These are phyloP conservation scores for Apamea crenata DNA, from an alignment of 2,888 invertebrate species.

Conservation along the genomic window DNA sequence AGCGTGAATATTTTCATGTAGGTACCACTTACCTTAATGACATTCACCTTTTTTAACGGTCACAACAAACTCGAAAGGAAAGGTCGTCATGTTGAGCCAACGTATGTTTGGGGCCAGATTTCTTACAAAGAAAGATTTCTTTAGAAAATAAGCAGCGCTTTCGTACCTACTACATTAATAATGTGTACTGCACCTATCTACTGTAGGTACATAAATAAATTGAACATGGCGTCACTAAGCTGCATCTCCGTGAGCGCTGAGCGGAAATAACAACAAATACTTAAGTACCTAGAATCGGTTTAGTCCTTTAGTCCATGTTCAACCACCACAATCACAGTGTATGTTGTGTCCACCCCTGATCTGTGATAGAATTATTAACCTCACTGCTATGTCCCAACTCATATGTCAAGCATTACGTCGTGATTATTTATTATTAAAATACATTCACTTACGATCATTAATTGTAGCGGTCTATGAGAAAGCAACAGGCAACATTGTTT, in stretches of 20 bases:
- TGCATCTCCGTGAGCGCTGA: background rate
- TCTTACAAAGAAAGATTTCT: background rate
- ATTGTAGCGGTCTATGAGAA: conserved; percentile 4
- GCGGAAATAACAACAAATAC: background rate
- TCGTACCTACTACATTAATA: background rate
- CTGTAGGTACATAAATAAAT: background rate
- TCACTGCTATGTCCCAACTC: background rate
- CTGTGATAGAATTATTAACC: background rate
- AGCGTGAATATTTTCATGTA: conserved; percentile 41
- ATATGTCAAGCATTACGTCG: background rate
- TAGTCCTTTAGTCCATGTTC: no score
- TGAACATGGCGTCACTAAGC: background rate
- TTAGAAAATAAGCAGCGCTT: background rate
- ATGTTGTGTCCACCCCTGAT: background rate
- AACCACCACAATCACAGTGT: no score
- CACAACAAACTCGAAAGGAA: conserved; percentile 23
- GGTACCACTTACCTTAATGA: conserved; percentile 48
- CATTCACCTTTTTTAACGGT: conserved; percentile 35
- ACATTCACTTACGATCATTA: background rate
- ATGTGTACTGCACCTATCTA: background rate
- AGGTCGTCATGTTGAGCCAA: conserved; percentile 1
- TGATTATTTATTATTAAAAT: background rate
- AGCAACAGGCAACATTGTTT: conserved; percentile 19
- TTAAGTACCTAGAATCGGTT: background rate
- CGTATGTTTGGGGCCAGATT: background rate